A percentile compares a stretch with the other conserved stretches of the same genome.
Evolutionary conservation across 2,797 vertebrate species (phyloP).

Genomic region (Liparis tanakae): DNA sequence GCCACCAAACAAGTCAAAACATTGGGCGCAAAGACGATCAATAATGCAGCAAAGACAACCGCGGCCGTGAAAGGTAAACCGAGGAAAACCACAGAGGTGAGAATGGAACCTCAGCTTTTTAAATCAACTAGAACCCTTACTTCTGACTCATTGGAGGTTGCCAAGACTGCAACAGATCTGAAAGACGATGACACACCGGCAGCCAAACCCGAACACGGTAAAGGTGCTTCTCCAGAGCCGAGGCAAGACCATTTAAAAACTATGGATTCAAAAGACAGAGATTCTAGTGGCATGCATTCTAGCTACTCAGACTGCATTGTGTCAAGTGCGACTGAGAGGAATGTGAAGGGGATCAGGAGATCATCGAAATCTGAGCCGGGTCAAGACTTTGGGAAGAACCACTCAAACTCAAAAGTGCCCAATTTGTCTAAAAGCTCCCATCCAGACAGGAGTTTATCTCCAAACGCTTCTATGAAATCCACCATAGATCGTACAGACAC

Average conservation of each 20-base stretch:
- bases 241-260: neutral
- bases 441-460: neutral
- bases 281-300: neutral
- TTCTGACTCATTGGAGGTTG: constrained; percentile 1
- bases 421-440: constrained; percentile 11
- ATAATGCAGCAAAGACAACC: constrained; percentile 8
- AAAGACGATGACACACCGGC: constrained; percentile 2
- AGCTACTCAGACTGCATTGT: neutral
- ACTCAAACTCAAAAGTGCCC: constrained; percentile 20
- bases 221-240: neutral
- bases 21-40: neutral
- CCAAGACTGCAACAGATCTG: neutral
- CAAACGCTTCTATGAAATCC: constrained; percentile 26
- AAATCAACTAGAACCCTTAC: constrained; percentile 18
- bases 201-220: constrained; percentile 20
- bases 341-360: neutral
- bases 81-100: constrained; percentile 35
- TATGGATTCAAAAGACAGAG: neutral
- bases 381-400: constrained; percentile 24
- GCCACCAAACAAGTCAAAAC: constrained; percentile 49
- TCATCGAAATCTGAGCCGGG: constrained; percentile 13
- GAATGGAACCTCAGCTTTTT: constrained; percentile 15
- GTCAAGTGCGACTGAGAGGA: neutral
- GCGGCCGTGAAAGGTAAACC: constrained; percentile 36
- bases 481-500: neutral